Evolutionary conservation across 2,113 vertebrate genomes (phyloP).

Genomic region (Ceratotherium simum): DNA sequence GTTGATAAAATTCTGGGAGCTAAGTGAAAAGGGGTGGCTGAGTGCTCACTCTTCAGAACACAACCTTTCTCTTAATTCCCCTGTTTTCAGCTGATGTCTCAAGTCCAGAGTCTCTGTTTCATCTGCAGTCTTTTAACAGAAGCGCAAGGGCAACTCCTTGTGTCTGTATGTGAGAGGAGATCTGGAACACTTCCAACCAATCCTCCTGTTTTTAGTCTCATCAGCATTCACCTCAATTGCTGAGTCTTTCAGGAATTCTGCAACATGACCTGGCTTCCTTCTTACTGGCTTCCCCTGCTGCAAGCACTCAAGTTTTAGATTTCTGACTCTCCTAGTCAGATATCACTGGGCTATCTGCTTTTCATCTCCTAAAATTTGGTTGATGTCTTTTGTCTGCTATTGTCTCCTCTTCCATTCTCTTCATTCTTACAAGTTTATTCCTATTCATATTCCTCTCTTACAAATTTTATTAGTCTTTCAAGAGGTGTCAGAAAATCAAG

Average conservation of each 20-base stretch:
- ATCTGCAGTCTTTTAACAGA: neutral
- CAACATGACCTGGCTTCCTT: neutral
- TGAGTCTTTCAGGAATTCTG: neutral
- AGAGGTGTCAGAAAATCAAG: neutral
- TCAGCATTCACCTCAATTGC: neutral
- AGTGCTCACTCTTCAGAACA: neutral
- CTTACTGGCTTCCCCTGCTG: neutral
- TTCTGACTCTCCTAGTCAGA: neutral
- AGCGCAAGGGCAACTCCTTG: neutral
- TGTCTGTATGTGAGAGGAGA: neutral
- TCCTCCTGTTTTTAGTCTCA: neutral
- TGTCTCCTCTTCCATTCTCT: neutral
- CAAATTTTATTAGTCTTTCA: slow-evolving; percentile 8
- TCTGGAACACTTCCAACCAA: neutral
- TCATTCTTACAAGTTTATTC: neutral
- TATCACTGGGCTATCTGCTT: neutral
- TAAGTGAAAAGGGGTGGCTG: neutral
- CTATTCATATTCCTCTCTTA: slow-evolving; percentile 5
- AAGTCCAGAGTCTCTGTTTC: neutral
- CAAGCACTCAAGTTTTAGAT: neutral
- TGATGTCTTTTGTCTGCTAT: neutral
- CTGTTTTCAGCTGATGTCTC: neutral
- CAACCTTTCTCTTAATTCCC: neutral
- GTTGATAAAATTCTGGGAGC: neutral
- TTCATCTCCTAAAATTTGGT: neutral